Evolutionary conservation across 1,140 invertebrate genomes (phyloP).

Genomic region (Drosophila murphyi): DNA sequence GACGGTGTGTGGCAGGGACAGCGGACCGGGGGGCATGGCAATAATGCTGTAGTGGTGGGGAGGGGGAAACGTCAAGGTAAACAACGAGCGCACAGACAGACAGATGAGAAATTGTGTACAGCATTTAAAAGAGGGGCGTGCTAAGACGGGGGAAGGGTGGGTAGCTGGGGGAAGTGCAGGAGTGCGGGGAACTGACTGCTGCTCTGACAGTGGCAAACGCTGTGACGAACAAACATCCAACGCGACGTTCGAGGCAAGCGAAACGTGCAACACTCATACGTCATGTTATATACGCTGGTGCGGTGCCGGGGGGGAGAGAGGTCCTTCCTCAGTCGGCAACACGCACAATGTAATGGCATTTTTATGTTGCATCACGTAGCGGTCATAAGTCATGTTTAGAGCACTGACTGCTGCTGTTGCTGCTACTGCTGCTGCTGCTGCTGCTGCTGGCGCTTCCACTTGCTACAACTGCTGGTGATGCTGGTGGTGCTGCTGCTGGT

Average conservation of each 20-base stretch:
- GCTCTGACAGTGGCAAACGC: slow-evolving; percentile 65
- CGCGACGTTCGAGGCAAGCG: slow-evolving; percentile 52
- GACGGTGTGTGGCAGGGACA: background rate
- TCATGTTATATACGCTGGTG: slow-evolving; percentile 56
- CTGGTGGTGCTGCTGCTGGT: background rate
- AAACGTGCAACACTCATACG: slow-evolving; percentile 80
- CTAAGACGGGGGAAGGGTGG: background rate
- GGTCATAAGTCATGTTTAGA: slow-evolving; percentile 84
- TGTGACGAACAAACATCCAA: slow-evolving; percentile 46
- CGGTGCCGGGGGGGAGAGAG: background rate
- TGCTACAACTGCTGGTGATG: slow-evolving; percentile 2
- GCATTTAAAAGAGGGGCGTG: slow-evolving; percentile 32
- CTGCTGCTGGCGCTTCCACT: background rate
- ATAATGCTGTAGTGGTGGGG: no score
- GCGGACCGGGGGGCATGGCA: background rate
- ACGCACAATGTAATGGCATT: slow-evolving; percentile 83
- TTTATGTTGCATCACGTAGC: slow-evolving; percentile 84
- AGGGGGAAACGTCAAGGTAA: slow-evolving; percentile 48
- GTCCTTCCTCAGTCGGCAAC: slow-evolving; percentile 37
- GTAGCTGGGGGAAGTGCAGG: background rate
- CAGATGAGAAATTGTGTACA: slow-evolving; percentile 70
- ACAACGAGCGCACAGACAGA: slow-evolving; percentile 41
- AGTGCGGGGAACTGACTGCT: slow-evolving; percentile 10
- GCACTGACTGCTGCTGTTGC: slow-evolving; percentile 46
- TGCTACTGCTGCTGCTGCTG: background rate